Base-by-base conservation (phyloP, 1,140 invertebrate genomes). In the Drosophila micromelanica region DNA sequence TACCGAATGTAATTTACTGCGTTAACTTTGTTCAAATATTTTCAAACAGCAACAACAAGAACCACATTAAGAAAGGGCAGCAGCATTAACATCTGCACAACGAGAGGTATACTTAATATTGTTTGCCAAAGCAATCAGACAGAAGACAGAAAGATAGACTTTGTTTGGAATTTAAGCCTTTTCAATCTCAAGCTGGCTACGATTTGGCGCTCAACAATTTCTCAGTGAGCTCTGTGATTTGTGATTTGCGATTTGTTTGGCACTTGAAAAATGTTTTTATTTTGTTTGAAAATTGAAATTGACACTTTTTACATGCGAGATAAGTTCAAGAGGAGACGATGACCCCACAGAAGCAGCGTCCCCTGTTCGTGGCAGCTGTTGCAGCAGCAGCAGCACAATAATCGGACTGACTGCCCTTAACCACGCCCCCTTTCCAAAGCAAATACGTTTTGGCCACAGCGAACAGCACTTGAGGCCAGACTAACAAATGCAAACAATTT, bases 1-100 rank as follows among this genome's bases (percentile, higher is more conserved):
- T 67, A 43, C 54, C 32, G 70, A 68, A 51, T 69, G 56, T 73
- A 73, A 70, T 73, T 73, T 73, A 69, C 64, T 73, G 55, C 52
- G 48, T 68, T 54, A 61, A 61, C 70, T 68, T 68, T 73, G 55
- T 55, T 65, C 64, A 73, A 73, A 73, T 73, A 69, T 73, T 73
- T 73, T 62, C 37, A 30, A 20, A 20, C 3, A 9, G 12, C 52
- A 48, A n/a, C 52, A 67, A 23, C 54, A 57, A 67, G 5, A 51
- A 57, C 20, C 40, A 4, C 49, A n/a, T n/a, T n/a, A 54, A 54
- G 5, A 7, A 40, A 9, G 12, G 9, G 37, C 30, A 32, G 37
- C 6, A 5, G 23, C 13, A 42, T 40, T 42, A 27, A 42, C 54
- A 57, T 51, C 43, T 55, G 40, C 54, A 55, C 64, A 62, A 57